phyloP scores from a whole-genome alignment of 2,888 invertebrate genomes.

The Operophtera brumata region DNA sequence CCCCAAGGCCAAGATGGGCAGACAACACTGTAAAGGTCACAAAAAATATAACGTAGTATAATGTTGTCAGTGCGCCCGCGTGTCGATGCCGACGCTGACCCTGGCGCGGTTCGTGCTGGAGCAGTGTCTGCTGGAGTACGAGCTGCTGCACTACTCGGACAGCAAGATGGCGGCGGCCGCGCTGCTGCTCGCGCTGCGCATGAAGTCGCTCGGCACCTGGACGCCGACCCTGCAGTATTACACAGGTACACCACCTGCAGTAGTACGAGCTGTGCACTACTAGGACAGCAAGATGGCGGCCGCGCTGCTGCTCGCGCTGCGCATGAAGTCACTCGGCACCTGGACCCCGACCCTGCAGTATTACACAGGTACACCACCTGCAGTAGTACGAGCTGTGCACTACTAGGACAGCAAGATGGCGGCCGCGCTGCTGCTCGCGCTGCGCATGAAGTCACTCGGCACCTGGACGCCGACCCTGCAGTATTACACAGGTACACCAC shows the following conservation, averaged over 20 bases:
- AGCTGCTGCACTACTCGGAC: slow-evolving; percentile 88
- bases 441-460: slow-evolving; percentile 90
- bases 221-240: slow-evolving; percentile 88
- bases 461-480: slow-evolving; percentile 87
- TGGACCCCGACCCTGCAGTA: slow-evolving; percentile 89
- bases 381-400: slow-evolving; percentile 92
- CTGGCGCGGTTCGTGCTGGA: slow-evolving; percentile 97
- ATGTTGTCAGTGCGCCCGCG: slow-evolving; percentile 85
- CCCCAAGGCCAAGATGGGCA: too few relatives aligned
- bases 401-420: slow-evolving; percentile 94
- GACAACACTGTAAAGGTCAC: too few relatives aligned
- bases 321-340: slow-evolving; percentile 88
- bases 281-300: slow-evolving; percentile 96
- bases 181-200: slow-evolving; percentile 91
- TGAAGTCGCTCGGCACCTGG: slow-evolving; percentile 90
- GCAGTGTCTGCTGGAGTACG: slow-evolving; percentile 95
- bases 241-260: slow-evolving; percentile 83
- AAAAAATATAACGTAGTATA: too few relatives aligned
- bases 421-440: slow-evolving; percentile 91
- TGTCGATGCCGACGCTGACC: slow-evolving; percentile 95
- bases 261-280: slow-evolving; percentile 89
- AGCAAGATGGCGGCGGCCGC: slow-evolving; percentile 95
- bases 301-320: slow-evolving; percentile 91
- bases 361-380: slow-evolving; percentile 82
- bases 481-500: slow-evolving; percentile 85